A percentile compares a stretch with the other conserved stretches of the same genome.
Conservation (phyloP, 2,113 vertebrate genomes). For the Ornithorhynchus anatinus region DNA sequence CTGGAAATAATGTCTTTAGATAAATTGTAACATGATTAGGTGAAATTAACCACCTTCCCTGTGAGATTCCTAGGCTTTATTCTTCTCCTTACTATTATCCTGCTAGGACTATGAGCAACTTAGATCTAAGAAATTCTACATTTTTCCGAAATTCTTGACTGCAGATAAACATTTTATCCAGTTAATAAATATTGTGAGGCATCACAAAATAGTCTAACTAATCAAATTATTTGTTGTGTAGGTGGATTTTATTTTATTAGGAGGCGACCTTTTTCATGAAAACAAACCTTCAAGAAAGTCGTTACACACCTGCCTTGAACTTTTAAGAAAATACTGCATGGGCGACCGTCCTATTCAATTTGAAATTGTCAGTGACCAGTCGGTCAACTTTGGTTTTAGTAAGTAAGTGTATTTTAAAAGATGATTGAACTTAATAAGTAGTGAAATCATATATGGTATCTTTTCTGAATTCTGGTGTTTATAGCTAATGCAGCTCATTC, state of each 20-base stretch:
- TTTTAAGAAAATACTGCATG: slow-evolving; percentile 92
- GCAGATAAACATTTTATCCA: not conserved
- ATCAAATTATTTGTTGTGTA: slow-evolving; percentile 65
- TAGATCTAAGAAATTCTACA: not conserved
- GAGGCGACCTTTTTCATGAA: slow-evolving; percentile 97
- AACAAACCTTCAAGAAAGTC: slow-evolving; percentile 95
- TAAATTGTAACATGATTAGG: no score
- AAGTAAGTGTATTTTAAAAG: slow-evolving; percentile 76
- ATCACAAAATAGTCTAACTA: slow-evolving; percentile 37
- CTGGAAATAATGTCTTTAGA: no score
- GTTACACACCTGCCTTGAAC: slow-evolving; percentile 84
- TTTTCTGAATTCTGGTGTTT: slow-evolving; percentile 1
- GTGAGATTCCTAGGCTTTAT: no score
- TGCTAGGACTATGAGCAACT: not conserved
- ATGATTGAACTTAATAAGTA: not conserved
- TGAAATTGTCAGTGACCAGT: slow-evolving; percentile 94
- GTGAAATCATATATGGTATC: not conserved
- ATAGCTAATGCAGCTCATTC: not conserved
- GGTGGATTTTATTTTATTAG: slow-evolving; percentile 96
- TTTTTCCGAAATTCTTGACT: not conserved
- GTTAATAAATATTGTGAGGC: not conserved
- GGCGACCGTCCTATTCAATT: slow-evolving; percentile 91
- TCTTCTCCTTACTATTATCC: no score
- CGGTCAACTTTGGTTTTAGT: slow-evolving; percentile 92
- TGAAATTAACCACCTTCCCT: no score